These are phyloP conservation scores for Styela plicata DNA, from an alignment of 23 tunicate genomes.

Conservation along the genomic window DNA sequence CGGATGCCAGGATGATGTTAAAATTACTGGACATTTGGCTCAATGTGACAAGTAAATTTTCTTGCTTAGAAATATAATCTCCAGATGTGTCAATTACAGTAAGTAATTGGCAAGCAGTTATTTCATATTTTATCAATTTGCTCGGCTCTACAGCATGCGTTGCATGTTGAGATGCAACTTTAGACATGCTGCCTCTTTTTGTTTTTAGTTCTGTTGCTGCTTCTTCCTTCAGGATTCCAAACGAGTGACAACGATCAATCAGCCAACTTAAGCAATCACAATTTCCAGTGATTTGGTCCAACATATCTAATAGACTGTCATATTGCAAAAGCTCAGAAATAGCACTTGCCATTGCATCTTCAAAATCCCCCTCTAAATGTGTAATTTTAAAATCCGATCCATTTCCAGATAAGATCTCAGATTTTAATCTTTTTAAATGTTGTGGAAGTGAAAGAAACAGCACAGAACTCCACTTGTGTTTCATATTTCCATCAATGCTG, in stretches of 20 bases:
- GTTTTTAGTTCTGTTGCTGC: conserved; percentile 15
- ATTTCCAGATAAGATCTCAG: not conserved
- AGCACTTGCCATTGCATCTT: conserved; percentile 35
- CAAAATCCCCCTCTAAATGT: conserved; percentile 23
- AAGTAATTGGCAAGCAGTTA: conserved; percentile 34
- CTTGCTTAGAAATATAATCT: conserved; percentile 33
- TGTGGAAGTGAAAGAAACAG: conserved; percentile 54
- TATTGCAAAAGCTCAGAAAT: conserved; percentile 29
- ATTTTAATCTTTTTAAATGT: conserved; percentile 32
- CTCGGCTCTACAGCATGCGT: conserved; percentile 35
- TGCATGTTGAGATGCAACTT: conserved; percentile 1
- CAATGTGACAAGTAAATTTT: conserved; percentile 40
- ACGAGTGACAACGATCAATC: conserved; percentile 37
- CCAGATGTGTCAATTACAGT: conserved; percentile 29
- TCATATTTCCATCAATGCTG: conserved; percentile 11
- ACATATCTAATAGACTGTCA: conserved; percentile 54
- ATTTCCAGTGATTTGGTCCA: conserved; percentile 57
- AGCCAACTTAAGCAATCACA: conserved; percentile 45
- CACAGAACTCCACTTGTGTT: conserved; percentile 66
- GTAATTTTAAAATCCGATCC: not conserved
- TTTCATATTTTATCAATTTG: conserved; percentile 35
- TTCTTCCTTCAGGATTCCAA: conserved; percentile 21
- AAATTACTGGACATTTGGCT: conserved; percentile 37
- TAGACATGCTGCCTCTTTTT: conserved; percentile 4
- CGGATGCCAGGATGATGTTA: conserved; percentile 38